Evolutionary conservation across 2,113 vertebrate genomes (phyloP).

Genomic region (Paedocypris sp.): DNA sequence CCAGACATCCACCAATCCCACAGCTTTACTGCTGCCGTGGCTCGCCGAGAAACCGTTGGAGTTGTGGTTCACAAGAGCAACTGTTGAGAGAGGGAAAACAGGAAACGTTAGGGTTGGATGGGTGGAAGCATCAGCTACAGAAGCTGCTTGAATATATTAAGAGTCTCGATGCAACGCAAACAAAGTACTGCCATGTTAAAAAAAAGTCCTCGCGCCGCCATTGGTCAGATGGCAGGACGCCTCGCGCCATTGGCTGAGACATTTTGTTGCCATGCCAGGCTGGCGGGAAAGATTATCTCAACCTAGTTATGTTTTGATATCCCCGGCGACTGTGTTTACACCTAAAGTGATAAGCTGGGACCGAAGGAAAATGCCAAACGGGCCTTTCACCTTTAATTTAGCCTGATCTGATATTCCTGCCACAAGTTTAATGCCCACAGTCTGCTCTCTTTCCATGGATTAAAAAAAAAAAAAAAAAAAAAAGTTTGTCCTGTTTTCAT

Average conservation of each 20-base stretch:
- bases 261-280: not conserved
- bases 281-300: not conserved
- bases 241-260: not conserved
- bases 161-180: too few relatives aligned
- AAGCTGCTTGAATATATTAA: too few relatives aligned
- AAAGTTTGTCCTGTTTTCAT: not conserved
- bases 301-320: not conserved
- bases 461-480: too few relatives aligned
- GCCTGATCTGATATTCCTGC: too few relatives aligned
- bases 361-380: too few relatives aligned
- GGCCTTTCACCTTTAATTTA: too few relatives aligned
- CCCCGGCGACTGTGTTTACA: not conserved
- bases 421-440: too few relatives aligned
- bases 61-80: slow-evolving; percentile 43
- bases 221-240: not conserved
- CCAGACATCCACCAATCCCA: not conserved
- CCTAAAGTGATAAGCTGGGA: too few relatives aligned
- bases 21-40: not conserved
- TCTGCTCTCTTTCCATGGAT: too few relatives aligned
- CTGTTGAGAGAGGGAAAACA: slow-evolving; percentile 37
- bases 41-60: slow-evolving; percentile 1
- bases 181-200: too few relatives aligned
- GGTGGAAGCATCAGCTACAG: not conserved
- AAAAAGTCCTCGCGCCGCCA: not conserved
- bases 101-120: not conserved